Evolutionary conservation across 2,113 vertebrate species (phyloP), one percentile per base, ranked within the genome.

Genomic region (Amphiprion percula): DNA sequence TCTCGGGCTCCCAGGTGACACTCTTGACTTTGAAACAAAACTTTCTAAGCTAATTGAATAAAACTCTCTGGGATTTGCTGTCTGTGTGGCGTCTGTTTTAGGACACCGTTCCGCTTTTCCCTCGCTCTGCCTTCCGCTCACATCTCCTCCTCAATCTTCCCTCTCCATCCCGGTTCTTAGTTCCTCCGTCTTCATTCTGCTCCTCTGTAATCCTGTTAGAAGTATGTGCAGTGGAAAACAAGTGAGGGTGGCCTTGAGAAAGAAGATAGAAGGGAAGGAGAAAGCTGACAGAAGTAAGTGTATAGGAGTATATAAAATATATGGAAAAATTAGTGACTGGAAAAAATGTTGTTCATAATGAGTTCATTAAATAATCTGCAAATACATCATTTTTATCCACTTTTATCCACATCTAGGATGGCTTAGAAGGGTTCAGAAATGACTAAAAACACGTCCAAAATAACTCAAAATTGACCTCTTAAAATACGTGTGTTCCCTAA

Each of bases 1-100:
- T 65, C 61, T 77, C 83, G 6, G 1, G 62, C 46, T 90, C 86
- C 83, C 88, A 39, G 71, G 84, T 69, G 91, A 87, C 82, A 59
- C 78, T 61, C 80, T 80, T 83, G 84, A 91, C 90, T 87, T 89
- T 91, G 88, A 82, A 88, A 89, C 76, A 60, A 84, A 90, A 92
- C 87, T 91, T 90, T 90, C 63, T 46, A 37, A 86, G 63, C 74
- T 91, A 87, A 91, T 91, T 87, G 83, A 87, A 82, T 81, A 63
- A 70, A 86, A 55, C 69, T 85, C 70, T 54, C 46, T 66, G 78
- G 70, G 75, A 87, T 79, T 83, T 69, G 62, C 44, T 26, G 80
- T 55, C 53, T 68, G 28, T 28, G 23, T 79, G 59, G 68, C 65
- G 61, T 86, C 68, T 68, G 30, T 65, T 77, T 87, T 52, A 74